Evolutionary conservation across 2,888 invertebrate genomes (phyloP).

Genomic region (Eupithecia tripunctaria): DNA sequence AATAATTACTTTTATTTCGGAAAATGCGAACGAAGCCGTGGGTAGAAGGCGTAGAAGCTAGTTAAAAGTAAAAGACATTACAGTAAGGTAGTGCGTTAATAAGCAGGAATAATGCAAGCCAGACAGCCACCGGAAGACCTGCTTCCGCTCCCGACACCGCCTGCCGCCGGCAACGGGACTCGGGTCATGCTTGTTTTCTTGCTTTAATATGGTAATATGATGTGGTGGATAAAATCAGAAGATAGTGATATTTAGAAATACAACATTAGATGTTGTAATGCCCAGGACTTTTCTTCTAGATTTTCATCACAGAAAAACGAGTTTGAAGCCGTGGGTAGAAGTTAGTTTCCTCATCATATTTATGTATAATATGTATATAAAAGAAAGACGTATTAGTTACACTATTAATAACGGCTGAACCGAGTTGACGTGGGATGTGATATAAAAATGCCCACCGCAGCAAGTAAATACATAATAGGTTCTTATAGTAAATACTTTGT

Average conservation of each 20-base stretch:
- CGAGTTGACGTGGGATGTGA: too few relatives aligned
- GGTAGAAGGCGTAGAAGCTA: neutral
- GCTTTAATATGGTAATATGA: conserved; percentile 13
- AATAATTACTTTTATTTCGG: neutral
- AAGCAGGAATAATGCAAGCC: conserved; percentile 64
- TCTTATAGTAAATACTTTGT: neutral
- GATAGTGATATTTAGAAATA: neutral
- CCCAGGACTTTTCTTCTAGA: too few relatives aligned
- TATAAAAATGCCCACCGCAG: too few relatives aligned
- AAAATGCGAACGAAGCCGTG: neutral
- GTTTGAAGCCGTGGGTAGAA: neutral
- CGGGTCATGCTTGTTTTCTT: conserved; percentile 4
- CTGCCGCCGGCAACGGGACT: conserved; percentile 56
- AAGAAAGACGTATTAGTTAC: too few relatives aligned
- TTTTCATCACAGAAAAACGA: neutral
- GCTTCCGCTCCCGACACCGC: conserved; percentile 63
- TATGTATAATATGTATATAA: too few relatives aligned
- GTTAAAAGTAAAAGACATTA: neutral
- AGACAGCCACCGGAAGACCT: conserved; percentile 65
- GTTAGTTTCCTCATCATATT: too few relatives aligned
- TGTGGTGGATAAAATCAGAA: conserved; percentile 3
- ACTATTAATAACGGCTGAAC: too few relatives aligned
- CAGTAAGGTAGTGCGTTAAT: conserved; percentile 58
- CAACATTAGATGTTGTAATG: too few relatives aligned
- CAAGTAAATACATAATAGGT: neutral